Evolutionary conservation across 1,140 invertebrate species (phyloP).

Genomic region (Tetranychus urticae): DNA sequence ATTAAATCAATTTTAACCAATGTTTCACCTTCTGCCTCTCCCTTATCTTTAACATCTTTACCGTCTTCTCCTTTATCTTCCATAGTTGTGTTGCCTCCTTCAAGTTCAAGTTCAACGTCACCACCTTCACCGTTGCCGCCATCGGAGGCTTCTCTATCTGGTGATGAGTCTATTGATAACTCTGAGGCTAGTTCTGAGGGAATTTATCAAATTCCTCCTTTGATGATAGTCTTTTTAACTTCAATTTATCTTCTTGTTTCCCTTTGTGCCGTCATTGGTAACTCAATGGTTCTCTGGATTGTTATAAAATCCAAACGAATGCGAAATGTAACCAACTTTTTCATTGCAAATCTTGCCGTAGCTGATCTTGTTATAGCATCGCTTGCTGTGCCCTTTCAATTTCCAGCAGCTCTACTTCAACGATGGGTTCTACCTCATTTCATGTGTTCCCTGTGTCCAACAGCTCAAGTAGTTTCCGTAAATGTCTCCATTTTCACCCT

Average conservation of each 20-base stretch:
- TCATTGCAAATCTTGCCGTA: slow-evolving; percentile 69
- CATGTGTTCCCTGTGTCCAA: slow-evolving; percentile 52
- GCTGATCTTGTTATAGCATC: slow-evolving; percentile 70
- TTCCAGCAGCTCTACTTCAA: slow-evolving; percentile 40
- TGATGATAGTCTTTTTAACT: slow-evolving; percentile 14
- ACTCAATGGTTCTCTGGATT: slow-evolving; percentile 61
- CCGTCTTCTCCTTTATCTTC: no score
- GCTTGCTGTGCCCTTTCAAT: slow-evolving; percentile 56
- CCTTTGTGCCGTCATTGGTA: slow-evolving; percentile 50
- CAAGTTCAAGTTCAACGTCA: no score
- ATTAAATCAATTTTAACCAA: no score
- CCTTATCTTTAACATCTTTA: no score
- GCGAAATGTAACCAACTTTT: slow-evolving; percentile 72
- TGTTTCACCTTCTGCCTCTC: no score
- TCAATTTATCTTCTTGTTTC: slow-evolving; percentile 56
- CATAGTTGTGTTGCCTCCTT: no score
- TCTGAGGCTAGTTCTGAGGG: background rate
- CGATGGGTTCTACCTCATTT: slow-evolving; percentile 56
- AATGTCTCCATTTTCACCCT: slow-evolving; percentile 61
- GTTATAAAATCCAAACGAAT: slow-evolving; percentile 59
- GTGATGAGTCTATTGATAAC: background rate
- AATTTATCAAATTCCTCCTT: background rate
- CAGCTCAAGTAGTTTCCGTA: slow-evolving; percentile 49
- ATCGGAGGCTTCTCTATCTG: no score
- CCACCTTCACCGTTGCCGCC: no score